Conservation (phyloP, 2,888 invertebrate species). For the Nomada ruficornis region DNA sequence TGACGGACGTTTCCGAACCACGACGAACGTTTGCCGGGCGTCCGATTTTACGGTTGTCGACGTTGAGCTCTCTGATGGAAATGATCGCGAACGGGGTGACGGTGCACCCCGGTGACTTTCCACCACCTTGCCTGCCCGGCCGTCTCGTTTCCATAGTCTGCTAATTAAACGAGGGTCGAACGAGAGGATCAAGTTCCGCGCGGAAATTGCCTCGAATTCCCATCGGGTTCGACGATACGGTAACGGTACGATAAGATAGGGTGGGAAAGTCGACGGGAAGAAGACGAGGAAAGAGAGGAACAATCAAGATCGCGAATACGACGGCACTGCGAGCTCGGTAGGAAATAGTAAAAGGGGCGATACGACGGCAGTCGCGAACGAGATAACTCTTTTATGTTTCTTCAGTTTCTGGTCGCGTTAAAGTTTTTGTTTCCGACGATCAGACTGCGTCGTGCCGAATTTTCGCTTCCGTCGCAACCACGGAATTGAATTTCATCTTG, state of each 20-base stretch:
- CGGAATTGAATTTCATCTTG: background rate
- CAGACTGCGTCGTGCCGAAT: constrained; percentile 9
- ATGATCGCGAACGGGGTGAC: constrained; percentile 17
- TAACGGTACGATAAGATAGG: background rate
- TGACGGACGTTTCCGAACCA: background rate
- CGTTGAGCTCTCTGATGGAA: background rate
- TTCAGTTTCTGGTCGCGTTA: constrained; percentile 66
- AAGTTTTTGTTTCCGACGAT: constrained; percentile 36
- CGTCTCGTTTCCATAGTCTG: constrained; percentile 43
- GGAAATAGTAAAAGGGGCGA: constrained; percentile 72
- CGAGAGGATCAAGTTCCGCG: constrained; percentile 25
- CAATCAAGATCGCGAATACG: constrained; percentile 52
- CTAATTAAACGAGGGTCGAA: constrained; percentile 57
- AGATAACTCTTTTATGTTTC: constrained; percentile 75
- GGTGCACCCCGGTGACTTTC: background rate
- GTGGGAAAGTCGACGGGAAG: constrained; percentile 14
- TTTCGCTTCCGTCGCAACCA: background rate
- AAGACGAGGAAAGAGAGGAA: constrained; percentile 21
- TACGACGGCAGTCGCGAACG: constrained; percentile 69
- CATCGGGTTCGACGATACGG: constrained; percentile 26
- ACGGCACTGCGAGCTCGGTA: constrained; percentile 66
- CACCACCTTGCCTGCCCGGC: constrained; percentile 1
- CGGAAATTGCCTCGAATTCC: constrained; percentile 51
- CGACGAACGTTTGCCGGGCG: background rate
- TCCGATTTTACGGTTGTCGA: constrained; percentile 1